Evolutionary conservation across 2,888 invertebrate species (phyloP).

Genomic region (Leptinotarsa tumamoca): DNA sequence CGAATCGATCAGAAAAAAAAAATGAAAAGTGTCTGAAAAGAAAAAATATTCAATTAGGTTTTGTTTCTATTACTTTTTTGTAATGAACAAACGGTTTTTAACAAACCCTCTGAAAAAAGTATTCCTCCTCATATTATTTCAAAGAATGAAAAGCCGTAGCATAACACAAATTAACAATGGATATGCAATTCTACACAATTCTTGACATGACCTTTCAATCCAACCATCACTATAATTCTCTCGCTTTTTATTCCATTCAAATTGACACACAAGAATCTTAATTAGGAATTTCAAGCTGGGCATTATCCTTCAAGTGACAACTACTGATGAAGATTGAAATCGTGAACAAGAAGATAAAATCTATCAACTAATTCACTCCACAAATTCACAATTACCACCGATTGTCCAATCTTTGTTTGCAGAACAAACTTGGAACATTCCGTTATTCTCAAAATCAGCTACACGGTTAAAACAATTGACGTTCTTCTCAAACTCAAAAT

Average conservation of each 20-base stretch:
- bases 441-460: conserved; percentile 7
- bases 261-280: not conserved
- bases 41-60: no score
- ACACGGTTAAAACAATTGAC: conserved; percentile 13
- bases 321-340: not conserved
- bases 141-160: no score
- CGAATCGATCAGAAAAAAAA: no score
- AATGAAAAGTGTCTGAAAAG: no score
- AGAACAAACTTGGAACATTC: not conserved
- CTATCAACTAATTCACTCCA: not conserved
- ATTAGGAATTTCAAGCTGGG: not conserved
- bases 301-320: not conserved
- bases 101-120: no score
- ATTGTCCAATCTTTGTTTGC: not conserved
- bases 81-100: no score
- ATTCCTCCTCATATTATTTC: no score
- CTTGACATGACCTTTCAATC: not conserved
- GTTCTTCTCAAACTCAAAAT: conserved; percentile 18
- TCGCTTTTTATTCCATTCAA: not conserved
- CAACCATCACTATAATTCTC: not conserved
- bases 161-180: not conserved
- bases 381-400: not conserved
- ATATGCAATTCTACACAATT: not conserved
- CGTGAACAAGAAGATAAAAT: conserved; percentile 6
- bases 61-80: no score